Percentiles rank a stretch among this genome's conserved stretches.
phyloP scores from a whole-genome alignment of 2,797 vertebrate species.

The Cottoperca gobio region DNA sequence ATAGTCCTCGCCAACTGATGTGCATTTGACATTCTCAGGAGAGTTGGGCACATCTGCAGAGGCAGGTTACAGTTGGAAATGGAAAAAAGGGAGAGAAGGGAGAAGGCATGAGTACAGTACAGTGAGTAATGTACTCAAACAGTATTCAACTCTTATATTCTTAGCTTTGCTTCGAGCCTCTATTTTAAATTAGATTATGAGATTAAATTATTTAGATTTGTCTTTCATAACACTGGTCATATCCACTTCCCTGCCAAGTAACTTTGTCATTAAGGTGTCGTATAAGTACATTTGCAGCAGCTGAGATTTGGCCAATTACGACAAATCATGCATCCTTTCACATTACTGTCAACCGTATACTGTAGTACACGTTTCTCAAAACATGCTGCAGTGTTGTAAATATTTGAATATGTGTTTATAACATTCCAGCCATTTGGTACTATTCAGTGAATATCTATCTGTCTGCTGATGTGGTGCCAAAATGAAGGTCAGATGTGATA shows the following conservation, averaged over 20 bases:
- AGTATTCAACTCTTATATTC: background rate
- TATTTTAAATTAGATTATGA: no score
- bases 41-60: conserved; percentile 90
- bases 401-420: background rate
- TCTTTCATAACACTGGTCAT: background rate
- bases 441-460: background rate
- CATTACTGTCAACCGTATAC: background rate
- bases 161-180: background rate
- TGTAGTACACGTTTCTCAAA: background rate
- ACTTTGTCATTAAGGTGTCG: background rate
- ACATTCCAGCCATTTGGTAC: background rate
- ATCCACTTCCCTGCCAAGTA: background rate
- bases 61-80: conserved; percentile 51
- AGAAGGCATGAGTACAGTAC: background rate
- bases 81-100: conserved; percentile 12
- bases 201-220: background rate
- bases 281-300: background rate
- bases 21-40: conserved; percentile 88
- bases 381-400: background rate
- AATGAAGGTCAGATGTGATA: background rate
- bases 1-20: conserved; percentile 89
- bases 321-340: background rate
- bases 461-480: background rate
- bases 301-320: background rate
- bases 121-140: background rate